Percentiles rank a stretch among this genome's conserved stretches.
Evolutionary conservation across 2,797 vertebrate genomes (phyloP).

Genomic region (Danio aesculapii): DNA sequence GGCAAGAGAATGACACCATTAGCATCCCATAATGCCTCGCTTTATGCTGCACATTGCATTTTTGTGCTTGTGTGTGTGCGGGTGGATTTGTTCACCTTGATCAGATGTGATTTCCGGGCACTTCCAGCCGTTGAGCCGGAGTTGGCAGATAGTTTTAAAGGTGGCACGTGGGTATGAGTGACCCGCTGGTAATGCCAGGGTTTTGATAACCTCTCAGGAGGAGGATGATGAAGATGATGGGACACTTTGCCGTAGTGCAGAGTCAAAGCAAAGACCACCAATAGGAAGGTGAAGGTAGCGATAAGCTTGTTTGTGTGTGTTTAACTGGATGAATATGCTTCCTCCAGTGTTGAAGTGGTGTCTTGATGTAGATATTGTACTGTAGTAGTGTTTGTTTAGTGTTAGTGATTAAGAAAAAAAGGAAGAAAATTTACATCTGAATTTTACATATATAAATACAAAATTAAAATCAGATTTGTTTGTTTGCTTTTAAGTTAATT

Average conservation of each 20-base stretch:
- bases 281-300: conserved; percentile 5
- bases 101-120: conserved; percentile 31
- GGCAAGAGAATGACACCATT: conserved; percentile 56
- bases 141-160: conserved; percentile 16
- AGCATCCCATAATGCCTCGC: conserved; percentile 56
- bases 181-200: conserved; percentile 10
- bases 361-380: neutral
- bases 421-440: too few species aligned
- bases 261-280: neutral
- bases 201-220: conserved; percentile 18
- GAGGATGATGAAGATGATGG: neutral
- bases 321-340: neutral
- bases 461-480: too few species aligned
- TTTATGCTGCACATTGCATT: conserved; percentile 38
- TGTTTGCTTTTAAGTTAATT: too few species aligned
- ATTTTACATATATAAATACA: too few species aligned
- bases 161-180: neutral
- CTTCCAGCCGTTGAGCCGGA: neutral
- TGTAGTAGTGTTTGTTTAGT: too few species aligned
- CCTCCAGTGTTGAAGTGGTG: neutral
- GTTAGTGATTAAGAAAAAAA: too few species aligned
- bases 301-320: neutral
- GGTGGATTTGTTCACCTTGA: conserved; percentile 46
- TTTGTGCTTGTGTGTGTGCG: conserved; percentile 25
- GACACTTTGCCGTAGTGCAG: neutral